These are phyloP conservation scores for Euura saliciscinereae DNA, from an alignment of 1,140 invertebrate species.

Conservation along the genomic window DNA sequence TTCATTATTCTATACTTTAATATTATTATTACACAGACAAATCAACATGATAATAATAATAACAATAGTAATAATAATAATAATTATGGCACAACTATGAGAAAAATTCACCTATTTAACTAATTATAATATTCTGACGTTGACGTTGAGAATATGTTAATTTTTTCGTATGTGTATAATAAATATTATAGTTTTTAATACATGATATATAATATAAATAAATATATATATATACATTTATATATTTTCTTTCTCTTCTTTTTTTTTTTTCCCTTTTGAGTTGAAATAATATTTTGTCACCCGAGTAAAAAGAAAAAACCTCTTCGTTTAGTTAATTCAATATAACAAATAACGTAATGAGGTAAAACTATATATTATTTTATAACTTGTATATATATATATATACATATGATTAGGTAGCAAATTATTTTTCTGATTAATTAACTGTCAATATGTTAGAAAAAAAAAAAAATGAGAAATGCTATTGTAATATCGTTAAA, in stretches of 20 bases:
- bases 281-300: neutral
- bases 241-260: neutral
- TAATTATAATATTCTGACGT: neutral
- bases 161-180: no score
- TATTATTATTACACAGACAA: slow-evolving; percentile 25
- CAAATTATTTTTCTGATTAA: neutral
- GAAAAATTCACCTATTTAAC: no score
- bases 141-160: neutral
- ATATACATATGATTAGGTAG: neutral
- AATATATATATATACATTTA: no score
- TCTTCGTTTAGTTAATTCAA: neutral
- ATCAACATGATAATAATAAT: slow-evolving; percentile 29
- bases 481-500: no score
- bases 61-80: slow-evolving; percentile 31
- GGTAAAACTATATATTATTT: neutral
- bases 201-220: no score
- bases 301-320: neutral
- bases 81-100: slow-evolving; percentile 24
- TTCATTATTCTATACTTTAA: slow-evolving; percentile 8
- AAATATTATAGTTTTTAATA: neutral
- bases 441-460: neutral
- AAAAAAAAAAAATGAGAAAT: no score
- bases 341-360: neutral
- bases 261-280: neutral
- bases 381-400: neutral